Base-by-base conservation (phyloP, 2,797 vertebrate genomes). In the Pipistrellus pipistrellus region DNA sequence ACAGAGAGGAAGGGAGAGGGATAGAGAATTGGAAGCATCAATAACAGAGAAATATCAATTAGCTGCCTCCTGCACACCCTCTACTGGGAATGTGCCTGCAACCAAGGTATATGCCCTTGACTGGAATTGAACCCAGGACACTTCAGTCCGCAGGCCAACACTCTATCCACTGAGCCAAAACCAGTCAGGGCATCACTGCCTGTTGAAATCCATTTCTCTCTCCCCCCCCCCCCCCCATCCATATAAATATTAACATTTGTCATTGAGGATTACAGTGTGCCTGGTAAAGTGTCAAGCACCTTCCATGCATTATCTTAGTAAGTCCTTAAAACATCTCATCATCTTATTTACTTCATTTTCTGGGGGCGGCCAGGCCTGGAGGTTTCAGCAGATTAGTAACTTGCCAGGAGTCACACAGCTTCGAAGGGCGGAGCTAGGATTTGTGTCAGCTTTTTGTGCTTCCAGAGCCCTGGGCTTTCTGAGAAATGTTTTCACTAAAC, bases 401-500 rank as follows among this genome's bases (percentile, higher is more conserved):
- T 66, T 76, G 44, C 64, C 77, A 55, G 51, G 87, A 81, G 72
- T 88, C 51, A 53, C 10, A 64, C 10, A 57, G 38, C 44, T 84
- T 62, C 25, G 66, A 15, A 18, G 25, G 55, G 32, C 78, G 12
- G 62, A 75, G 44, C 21, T 82, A 53, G 46, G 32, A 77, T 85
- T 85, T 69, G n/a, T 82, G 66, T 94, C 6, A 35, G 6, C n/a
- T 64, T 27, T 59, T 1, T 44, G 8, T 72, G 62, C 51, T n/a
- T 59, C 17, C 0, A 25, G 75, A 71, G 38, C 46, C 23, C 62
- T 72, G 64, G 32, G 64, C 38, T 94, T 90, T 78, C 13, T 51
- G 35, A 95, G 30, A 95, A 91, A 80, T 83, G 46, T 95, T 90
- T 94, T 93, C 64, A 46, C 69, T 78, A 51, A 93, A 78, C 41